Conservation (phyloP, 92 coral and sea anemone genomes). For the Phymanthus crucifer region DNA sequence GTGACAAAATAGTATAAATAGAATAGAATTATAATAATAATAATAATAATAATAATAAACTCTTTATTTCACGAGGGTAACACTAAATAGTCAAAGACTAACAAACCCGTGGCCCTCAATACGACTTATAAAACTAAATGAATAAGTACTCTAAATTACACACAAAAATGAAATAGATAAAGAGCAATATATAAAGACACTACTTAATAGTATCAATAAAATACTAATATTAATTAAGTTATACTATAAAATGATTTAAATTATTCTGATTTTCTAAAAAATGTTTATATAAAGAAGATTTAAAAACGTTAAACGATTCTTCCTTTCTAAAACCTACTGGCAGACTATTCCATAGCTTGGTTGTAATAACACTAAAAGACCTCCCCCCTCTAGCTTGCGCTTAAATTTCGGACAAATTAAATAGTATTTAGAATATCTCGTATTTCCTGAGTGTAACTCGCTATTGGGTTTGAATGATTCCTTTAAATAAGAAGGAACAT, state of each 20-base stretch:
- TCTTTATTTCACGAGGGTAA: constrained; percentile 11
- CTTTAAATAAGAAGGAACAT: constrained; percentile 7
- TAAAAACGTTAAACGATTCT: constrained; percentile 8
- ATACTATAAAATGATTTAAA: constrained; percentile 6
- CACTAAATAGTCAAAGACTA: constrained; percentile 7
- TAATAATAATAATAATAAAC: no score
- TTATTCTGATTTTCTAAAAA: constrained; percentile 12
- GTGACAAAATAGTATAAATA: no score
- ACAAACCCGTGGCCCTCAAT: not conserved
- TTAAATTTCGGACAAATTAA: constrained; percentile 17
- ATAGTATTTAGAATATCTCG: not conserved
- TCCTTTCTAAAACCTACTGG: constrained; percentile 13
- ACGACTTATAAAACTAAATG: not conserved
- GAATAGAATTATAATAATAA: no score
- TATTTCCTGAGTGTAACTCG: constrained; percentile 9
- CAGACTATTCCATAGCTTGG: constrained; percentile 4
- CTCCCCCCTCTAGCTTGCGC: constrained; percentile 19
- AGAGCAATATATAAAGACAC: no score
- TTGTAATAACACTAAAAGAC: constrained; percentile 11
- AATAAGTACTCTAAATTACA: not conserved
- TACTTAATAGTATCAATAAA: no score
- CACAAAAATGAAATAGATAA: not conserved
- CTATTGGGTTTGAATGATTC: constrained; percentile 2
- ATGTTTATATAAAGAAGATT: constrained; percentile 9
- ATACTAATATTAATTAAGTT: no score